phyloP scores from a whole-genome alignment of 2,888 invertebrate species.

The Pogonocherus hispidulus region DNA sequence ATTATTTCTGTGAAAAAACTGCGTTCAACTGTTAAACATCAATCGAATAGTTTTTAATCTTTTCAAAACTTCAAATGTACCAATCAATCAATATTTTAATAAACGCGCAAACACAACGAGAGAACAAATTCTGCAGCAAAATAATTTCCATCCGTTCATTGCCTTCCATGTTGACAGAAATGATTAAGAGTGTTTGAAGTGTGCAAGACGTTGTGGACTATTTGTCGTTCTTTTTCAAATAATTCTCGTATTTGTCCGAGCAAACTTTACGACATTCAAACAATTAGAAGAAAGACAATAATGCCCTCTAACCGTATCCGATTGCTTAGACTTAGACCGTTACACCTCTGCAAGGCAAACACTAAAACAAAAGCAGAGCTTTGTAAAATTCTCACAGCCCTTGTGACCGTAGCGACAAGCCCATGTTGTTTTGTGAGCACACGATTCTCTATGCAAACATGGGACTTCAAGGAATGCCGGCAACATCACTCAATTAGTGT shows the following conservation, averaged over 20 bases:
- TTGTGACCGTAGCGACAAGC: constrained; percentile 17
- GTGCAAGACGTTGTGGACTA: constrained; percentile 30
- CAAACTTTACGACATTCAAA: constrained; percentile 28
- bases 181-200: constrained; percentile 30
- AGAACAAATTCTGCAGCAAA: too few species aligned
- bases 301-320: constrained; percentile 27
- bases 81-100: too few species aligned
- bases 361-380: constrained; percentile 26
- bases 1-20: too few species aligned
- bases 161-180: constrained; percentile 33
- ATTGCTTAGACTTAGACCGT: constrained; percentile 18
- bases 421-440: constrained; percentile 23
- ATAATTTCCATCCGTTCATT: constrained; percentile 31
- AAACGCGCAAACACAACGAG: too few species aligned
- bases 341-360: constrained; percentile 27
- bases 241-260: constrained; percentile 18
- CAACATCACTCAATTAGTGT: constrained; percentile 33
- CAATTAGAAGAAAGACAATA: constrained; percentile 30
- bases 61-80: too few species aligned
- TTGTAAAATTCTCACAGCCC: constrained; percentile 31
- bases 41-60: too few species aligned
- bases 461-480: constrained; percentile 31
- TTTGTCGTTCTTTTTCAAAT: constrained; percentile 25
- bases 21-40: too few species aligned
- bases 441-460: constrained; percentile 28